Conservation (phyloP, 1,140 invertebrate species). For the Stenopsyche tienmushanensis region DNA sequence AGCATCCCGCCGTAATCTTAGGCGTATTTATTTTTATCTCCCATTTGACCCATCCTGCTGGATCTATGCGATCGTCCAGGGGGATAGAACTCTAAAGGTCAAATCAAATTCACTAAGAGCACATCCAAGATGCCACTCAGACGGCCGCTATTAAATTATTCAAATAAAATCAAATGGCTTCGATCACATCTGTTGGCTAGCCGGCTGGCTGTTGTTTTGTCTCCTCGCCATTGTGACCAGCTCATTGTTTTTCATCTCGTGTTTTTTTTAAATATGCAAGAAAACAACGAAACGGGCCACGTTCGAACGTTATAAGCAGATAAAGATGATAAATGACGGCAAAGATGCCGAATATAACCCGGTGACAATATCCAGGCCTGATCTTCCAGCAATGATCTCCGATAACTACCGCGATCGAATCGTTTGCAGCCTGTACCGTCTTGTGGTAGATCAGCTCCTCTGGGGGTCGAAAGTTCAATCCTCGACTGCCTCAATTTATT, state of each 20-base stretch:
- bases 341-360: background rate
- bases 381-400: background rate
- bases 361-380: background rate
- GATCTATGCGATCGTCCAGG: too few relatives aligned
- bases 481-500: background rate
- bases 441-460: too few relatives aligned
- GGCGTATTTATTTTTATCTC: too few relatives aligned
- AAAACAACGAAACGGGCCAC: background rate
- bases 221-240: background rate
- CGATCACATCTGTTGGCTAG: constrained; percentile 10
- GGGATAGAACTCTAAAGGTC: too few relatives aligned
- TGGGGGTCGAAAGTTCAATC: background rate
- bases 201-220: background rate
- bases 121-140: too few relatives aligned
- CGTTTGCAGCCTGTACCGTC: background rate
- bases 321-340: constrained; percentile 12
- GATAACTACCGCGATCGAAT: background rate
- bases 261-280: constrained; percentile 14
- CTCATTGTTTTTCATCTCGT: background rate
- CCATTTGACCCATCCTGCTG: too few relatives aligned
- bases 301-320: too few relatives aligned
- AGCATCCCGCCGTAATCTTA: too few relatives aligned
- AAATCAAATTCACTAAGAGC: too few relatives aligned
- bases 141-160: constrained; percentile 21
- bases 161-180: constrained; percentile 20